Evolutionary conservation across 2,888 invertebrate species (phyloP), one percentile per base, ranked within the genome.

Genomic region (Fissipunctia ypsillon): DNA sequence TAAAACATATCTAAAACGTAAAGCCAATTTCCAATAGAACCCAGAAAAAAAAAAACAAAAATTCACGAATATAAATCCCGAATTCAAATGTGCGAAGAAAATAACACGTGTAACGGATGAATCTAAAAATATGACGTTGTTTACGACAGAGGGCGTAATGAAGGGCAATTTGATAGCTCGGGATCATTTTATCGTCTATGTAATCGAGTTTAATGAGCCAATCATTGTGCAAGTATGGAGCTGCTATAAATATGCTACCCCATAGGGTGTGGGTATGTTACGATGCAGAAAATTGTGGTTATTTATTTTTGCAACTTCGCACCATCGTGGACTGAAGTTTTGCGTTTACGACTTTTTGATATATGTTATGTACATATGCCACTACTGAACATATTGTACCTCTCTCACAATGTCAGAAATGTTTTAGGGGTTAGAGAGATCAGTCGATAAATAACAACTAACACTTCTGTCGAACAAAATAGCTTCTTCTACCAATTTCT

Each of bases 181-280:
- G 78, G 70, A 85, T 85, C 77, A 81, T 73, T 87, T 87, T 85
- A 87, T 85, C 77, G 88, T 43, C 71, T 45, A 68, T 79, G 85
- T 88, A 83, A 87, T 85, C 75, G 61, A 25, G 70, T 72, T 80
- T 85, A 87, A 87, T 83, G 87, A 88, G 72, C 71, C 78, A 79
- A 80, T 80, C 72, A 83, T 80, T 79, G 73, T 72, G 74, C 73
- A 70, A 81, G 77, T 76, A 65, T 75, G 73, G 69, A 43, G 59
- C 60, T 31, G 59, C 63, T 86, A 88, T 81, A 86, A 81, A 85
- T 86, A 86, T 71, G n/a, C 50, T 12, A 48, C n/a, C 45, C 61
- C 48, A 52, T 65, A 31, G 31, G 50, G 54, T 60, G 69, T 31
- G 54, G 54, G 31, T 64, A 64, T 12, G 9, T 31, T 31, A n/a